A percentile compares a stretch with the other conserved stretches of the same genome.
phyloP scores from a whole-genome alignment of 2,888 invertebrate species.

The Drosophila algonquin region DNA sequence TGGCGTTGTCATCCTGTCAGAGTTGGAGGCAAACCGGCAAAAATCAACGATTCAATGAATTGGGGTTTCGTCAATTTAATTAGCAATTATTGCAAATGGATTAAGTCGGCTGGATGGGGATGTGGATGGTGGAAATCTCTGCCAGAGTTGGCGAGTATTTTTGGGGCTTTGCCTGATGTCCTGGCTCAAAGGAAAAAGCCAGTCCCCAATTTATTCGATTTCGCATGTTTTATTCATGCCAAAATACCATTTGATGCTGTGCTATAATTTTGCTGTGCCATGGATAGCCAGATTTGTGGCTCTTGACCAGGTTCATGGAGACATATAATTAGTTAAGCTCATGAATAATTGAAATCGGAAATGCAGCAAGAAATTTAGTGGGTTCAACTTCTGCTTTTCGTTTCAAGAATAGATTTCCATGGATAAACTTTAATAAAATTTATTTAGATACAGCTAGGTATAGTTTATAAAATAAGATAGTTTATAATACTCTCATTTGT shows the following conservation, averaged over 20 bases:
- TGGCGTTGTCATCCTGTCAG: conserved; percentile 49
- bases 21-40: neutral
- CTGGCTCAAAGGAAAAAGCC: conserved; percentile 5
- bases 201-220: conserved; percentile 15
- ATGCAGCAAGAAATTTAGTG: neutral
- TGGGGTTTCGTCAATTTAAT: conserved; percentile 30
- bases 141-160: neutral
- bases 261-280: conserved; percentile 6
- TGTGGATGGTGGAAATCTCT: conserved; percentile 5
- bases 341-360: neutral
- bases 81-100: conserved; percentile 16
- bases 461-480: neutral
- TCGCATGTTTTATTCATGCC: conserved; percentile 41
- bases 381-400: too few relatives aligned
- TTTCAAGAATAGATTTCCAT: neutral
- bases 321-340: neutral
- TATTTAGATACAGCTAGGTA: too few relatives aligned
- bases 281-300: neutral
- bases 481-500: neutral
- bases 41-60: conserved; percentile 29
- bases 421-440: neutral
- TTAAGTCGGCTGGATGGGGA: neutral
- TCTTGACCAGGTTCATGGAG: neutral
- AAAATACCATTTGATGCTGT: neutral
- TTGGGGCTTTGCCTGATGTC: neutral